These are phyloP conservation scores for Strigamia transsilvanica DNA, from an alignment of 2,888 invertebrate species.

Conservation along the genomic window DNA sequence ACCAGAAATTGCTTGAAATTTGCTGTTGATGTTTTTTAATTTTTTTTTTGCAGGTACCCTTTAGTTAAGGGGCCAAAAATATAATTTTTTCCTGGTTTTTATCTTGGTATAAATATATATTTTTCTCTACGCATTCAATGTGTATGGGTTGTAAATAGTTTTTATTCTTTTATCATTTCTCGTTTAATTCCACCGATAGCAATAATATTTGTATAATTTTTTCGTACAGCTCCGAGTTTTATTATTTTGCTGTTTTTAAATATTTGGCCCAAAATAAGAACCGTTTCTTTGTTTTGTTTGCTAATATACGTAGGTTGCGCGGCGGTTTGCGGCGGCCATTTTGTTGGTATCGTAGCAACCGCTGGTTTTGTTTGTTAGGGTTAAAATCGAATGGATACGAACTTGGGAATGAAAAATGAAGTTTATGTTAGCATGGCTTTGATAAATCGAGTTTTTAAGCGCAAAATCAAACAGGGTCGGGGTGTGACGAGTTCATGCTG, in stretches of 20 bases:
- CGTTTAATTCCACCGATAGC: constrained; percentile 26
- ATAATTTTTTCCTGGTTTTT: background rate
- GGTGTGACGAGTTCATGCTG: constrained; percentile 1
- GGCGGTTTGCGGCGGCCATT: background rate
- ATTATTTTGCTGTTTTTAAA: background rate
- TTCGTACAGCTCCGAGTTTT: background rate
- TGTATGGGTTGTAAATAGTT: constrained; percentile 32
- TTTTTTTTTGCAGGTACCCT: constrained; percentile 36
- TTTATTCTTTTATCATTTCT: background rate
- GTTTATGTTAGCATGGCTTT: constrained; percentile 18
- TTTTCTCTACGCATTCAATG: constrained; percentile 4
- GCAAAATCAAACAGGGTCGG: constrained; percentile 9
- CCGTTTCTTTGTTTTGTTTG: too few species aligned
- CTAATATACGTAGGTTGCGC: background rate
- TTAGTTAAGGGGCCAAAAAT: background rate
- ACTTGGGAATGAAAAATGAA: background rate
- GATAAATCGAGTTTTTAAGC: constrained; percentile 4
- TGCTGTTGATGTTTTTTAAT: background rate
- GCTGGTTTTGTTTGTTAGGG: background rate
- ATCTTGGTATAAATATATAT: background rate
- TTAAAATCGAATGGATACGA: background rate
- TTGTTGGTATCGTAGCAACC: background rate
- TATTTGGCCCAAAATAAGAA: too few species aligned
- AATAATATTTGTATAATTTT: constrained; percentile 5
- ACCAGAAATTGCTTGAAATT: constrained; percentile 36